Evolutionary conservation across 1,140 invertebrate genomes (phyloP).

Genomic region (Eulimnadia texana): DNA sequence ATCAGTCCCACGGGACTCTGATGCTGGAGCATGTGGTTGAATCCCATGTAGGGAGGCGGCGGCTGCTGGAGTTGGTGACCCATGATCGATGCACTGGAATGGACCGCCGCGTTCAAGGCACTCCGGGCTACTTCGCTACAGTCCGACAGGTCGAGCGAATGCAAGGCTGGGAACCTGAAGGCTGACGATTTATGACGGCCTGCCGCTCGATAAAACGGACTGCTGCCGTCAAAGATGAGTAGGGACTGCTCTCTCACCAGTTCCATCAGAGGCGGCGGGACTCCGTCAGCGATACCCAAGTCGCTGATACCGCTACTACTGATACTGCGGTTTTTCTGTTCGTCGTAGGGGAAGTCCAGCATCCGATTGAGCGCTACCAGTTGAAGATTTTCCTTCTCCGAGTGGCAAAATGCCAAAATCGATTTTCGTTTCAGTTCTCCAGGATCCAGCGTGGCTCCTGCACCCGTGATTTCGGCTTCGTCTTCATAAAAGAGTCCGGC

Average conservation of each 20-base stretch:
- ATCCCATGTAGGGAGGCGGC: background rate
- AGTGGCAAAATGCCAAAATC: slow-evolving; percentile 1
- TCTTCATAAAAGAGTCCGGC: slow-evolving; percentile 94
- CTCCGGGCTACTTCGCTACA: slow-evolving; percentile 49
- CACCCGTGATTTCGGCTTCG: slow-evolving; percentile 85
- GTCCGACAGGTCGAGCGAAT: slow-evolving; percentile 58
- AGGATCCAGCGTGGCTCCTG: slow-evolving; percentile 7
- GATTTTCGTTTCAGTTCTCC: background rate
- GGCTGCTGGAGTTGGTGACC: slow-evolving; percentile 9
- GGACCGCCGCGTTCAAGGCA: slow-evolving; percentile 32
- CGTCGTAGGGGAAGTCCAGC: slow-evolving; percentile 6
- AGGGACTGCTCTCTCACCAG: slow-evolving; percentile 65
- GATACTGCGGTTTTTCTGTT: slow-evolving; percentile 22
- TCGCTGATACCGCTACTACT: slow-evolving; percentile 28
- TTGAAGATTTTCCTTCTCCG: background rate
- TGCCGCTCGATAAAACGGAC: slow-evolving; percentile 50
- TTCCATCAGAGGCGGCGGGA: slow-evolving; percentile 52
- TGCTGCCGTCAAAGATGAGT: slow-evolving; percentile 52
- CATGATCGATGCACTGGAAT: background rate
- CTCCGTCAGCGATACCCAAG: slow-evolving; percentile 27
- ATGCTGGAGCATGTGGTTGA: slow-evolving; percentile 1
- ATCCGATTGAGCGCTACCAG: background rate
- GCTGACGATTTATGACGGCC: background rate
- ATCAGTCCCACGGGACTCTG: background rate
- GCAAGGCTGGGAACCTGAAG: background rate